These are phyloP conservation scores for Platichthys flesus DNA, from an alignment of 2,113 vertebrate species.

Conservation along the genomic window DNA sequence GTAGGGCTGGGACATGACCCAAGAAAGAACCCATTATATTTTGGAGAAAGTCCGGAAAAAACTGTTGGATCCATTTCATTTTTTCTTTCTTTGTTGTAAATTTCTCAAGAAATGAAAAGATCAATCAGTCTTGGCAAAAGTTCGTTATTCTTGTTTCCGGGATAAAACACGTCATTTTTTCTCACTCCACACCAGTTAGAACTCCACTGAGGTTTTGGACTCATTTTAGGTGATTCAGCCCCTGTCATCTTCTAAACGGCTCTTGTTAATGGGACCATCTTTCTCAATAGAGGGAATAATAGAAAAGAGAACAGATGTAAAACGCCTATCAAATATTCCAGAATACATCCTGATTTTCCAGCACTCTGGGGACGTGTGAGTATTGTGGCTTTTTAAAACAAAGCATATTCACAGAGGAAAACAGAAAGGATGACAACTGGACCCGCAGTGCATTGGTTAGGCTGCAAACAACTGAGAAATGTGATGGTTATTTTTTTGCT, in stretches of 20 bases:
- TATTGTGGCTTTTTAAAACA: conserved; percentile 8
- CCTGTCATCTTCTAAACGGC: conserved; percentile 6
- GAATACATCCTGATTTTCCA: conserved; percentile 54
- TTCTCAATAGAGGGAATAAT: conserved; percentile 5
- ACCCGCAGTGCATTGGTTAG: background rate
- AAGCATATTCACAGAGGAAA: background rate
- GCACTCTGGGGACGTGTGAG: conserved; percentile 15
- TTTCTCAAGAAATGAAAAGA: background rate
- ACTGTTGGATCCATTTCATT: background rate
- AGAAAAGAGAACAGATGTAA: background rate
- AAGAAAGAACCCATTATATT: background rate
- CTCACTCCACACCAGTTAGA: conserved; percentile 3
- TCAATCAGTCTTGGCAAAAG: background rate
- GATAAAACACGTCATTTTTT: background rate
- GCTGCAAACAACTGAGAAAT: background rate
- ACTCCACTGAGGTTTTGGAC: background rate
- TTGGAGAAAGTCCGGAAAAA: background rate
- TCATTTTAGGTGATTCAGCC: background rate
- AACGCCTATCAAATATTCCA: conserved; percentile 33
- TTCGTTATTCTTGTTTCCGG: background rate
- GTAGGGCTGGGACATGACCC: background rate
- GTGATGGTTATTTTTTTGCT: background rate
- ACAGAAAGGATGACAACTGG: background rate
- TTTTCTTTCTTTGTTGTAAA: background rate
- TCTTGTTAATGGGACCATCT: conserved; percentile 16